Evolutionary conservation across 2,113 vertebrate genomes (phyloP), one percentile per base, ranked within the genome.

Genomic region (Ictidomys tridecemlineatus): DNA sequence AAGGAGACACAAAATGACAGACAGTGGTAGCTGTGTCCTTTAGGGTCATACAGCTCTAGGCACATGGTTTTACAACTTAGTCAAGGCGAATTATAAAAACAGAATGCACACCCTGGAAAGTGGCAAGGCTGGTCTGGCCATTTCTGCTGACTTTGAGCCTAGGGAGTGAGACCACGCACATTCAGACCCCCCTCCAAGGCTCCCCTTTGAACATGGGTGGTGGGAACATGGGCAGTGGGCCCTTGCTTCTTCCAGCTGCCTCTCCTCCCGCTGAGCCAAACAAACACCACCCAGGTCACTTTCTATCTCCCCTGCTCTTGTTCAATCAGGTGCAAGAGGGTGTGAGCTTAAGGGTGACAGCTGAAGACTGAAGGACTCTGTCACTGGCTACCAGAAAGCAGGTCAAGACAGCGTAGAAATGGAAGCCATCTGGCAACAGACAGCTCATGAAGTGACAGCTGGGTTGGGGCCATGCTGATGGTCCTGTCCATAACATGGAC

Each of bases 381-480:
- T 96, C 96, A 96, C 70, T 82, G 22, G 58, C 56, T 58, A 69
- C 85, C 95, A 87, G 93, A 96, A 87, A 95, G 37, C 90, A 93
- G 96, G 97, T 97, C 91, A 96, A 96, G 95, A 82, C 92, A 37
- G 67, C 80, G 92, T 93, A 96, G 91, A 97, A 98, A 97, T 84
- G 95, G 96, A 94, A 83, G 88, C 58, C 8, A 65, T 45, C 37
- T 22, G 22, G 1, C n/a, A 73, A 69, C 17, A 37, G 85, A 90
- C 16, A n/a, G 30, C 34, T 90, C 92, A 76, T 76, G 48, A 88
- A 83, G 85, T 92, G 93, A 91, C 89, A 63, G 80, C 58, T 42
- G 16, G 91, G 39, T 14, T 58, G 72, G 67, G 76, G n/a, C 61
- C 45, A n/a, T 39, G 95, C 53, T 95, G 77, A 26, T 37, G 42